Percentiles rank a stretch among this genome's conserved stretches.
Evolutionary conservation across 1,140 invertebrate genomes (phyloP).

Genomic region (Trichonephila clavata): DNA sequence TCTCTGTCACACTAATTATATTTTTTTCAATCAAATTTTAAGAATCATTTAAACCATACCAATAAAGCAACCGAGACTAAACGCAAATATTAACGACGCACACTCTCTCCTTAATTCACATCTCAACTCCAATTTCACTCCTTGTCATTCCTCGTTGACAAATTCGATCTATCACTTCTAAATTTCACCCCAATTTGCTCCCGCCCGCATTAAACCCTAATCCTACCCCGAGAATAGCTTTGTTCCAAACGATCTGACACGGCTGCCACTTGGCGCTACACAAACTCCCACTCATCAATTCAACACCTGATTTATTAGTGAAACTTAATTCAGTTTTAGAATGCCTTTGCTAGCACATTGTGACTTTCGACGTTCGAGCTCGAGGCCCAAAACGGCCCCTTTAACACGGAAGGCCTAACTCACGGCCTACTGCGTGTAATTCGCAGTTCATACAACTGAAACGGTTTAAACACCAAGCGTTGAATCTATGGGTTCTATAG

Average conservation of each 20-base stretch:
- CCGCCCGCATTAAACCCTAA: background rate
- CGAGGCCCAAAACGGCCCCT: background rate
- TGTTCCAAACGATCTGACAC: constrained; percentile 18
- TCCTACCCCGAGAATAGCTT: background rate
- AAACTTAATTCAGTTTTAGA: constrained; percentile 21
- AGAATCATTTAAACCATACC: too few species aligned
- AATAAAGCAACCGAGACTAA: too few species aligned
- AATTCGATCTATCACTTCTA: background rate
- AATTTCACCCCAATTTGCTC: constrained; percentile 20
- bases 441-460: constrained; percentile 29
- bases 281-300: constrained; percentile 22
- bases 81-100: too few species aligned
- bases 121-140: too few species aligned
- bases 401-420: background rate
- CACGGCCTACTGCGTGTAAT: background rate
- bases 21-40: too few species aligned
- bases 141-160: background rate
- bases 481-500: constrained; percentile 41
- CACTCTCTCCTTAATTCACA: too few species aligned
- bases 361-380: background rate
- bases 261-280: background rate
- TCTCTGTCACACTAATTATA: too few species aligned
- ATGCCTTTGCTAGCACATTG: background rate
- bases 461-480: constrained; percentile 35
- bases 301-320: constrained; percentile 14